Evolutionary conservation across 2,113 vertebrate species (phyloP).

Genomic region (Casuarius casuarius): DNA sequence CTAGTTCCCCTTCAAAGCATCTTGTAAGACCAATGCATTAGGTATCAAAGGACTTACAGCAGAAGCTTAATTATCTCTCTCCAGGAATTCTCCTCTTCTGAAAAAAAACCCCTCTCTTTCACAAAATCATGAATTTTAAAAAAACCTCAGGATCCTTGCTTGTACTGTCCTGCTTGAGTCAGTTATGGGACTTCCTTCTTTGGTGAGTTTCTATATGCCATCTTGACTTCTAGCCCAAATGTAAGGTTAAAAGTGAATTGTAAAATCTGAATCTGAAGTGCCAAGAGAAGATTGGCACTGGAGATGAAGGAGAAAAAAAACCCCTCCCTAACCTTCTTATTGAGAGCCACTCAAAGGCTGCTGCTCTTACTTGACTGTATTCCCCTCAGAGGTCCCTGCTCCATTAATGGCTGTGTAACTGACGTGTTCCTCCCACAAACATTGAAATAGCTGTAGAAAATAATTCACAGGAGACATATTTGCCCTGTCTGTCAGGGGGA

Average conservation of each 20-base stretch:
- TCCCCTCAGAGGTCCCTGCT: not conserved
- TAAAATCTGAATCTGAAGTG: not conserved
- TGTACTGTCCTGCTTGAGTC: not conserved
- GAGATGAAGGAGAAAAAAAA: not conserved
- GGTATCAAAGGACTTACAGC: no score
- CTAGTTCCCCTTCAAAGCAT: no score
- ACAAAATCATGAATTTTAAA: not conserved
- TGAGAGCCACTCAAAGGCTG: not conserved
- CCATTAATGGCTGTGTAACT: accelerated
- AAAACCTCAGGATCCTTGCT: not conserved
- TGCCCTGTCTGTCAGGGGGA: not conserved
- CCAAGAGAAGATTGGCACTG: not conserved
- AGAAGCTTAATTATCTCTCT: no score
- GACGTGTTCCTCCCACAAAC: accelerated
- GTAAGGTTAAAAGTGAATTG: not conserved
- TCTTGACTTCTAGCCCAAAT: not conserved
- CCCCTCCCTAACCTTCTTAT: not conserved
- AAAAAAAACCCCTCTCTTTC: not conserved
- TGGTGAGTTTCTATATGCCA: not conserved
- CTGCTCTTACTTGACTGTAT: not conserved
- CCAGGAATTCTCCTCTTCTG: no score
- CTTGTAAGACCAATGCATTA: no score
- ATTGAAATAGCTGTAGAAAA: not conserved
- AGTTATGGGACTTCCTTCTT: not conserved
- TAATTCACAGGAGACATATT: accelerated